Conservation (phyloP, 2,113 vertebrate species). For the Tamias sibiricus region DNA sequence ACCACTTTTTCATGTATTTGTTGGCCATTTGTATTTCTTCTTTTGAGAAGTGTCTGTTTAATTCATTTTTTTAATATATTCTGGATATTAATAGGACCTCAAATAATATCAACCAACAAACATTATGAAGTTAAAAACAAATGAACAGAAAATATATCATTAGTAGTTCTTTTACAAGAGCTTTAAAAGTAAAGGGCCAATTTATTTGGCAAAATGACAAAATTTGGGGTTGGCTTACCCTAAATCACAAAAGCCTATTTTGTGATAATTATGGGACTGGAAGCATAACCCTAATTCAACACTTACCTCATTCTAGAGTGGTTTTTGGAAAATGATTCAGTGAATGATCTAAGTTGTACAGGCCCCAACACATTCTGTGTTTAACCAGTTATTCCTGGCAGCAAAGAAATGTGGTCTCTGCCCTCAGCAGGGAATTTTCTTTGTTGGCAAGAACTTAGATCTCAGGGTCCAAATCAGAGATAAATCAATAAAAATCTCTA, state of each 20-base stretch:
- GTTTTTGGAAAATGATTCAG: conserved; percentile 50
- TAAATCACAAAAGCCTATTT: conserved; percentile 55
- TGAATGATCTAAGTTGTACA: conserved; percentile 37
- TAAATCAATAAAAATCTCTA: conserved; percentile 66
- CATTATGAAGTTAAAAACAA: conserved; percentile 14
- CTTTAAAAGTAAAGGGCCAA: neutral
- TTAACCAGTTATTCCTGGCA: conserved; percentile 56
- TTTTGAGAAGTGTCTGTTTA: too few species aligned
- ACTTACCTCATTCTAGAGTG: conserved; percentile 15
- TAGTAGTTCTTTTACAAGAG: neutral
- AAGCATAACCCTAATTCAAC: conserved; percentile 22
- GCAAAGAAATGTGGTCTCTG: conserved; percentile 40
- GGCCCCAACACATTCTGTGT: conserved; percentile 21
- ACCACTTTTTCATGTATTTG: too few species aligned
- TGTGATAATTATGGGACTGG: neutral
- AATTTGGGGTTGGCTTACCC: neutral
- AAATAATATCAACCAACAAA: neutral
- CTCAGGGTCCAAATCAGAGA: conserved; percentile 44
- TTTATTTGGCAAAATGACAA: conserved; percentile 51
- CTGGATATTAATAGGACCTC: neutral
- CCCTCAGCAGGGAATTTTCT: conserved; percentile 49
- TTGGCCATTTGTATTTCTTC: too few species aligned
- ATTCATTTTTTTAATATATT: too few species aligned
- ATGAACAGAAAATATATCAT: neutral
- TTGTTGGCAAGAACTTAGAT: conserved; percentile 43